A percentile compares a stretch with the other conserved stretches of the same genome.
Conservation (phyloP, 2,113 vertebrate genomes). For the rat (Rattus norvegicus) region DNA sequence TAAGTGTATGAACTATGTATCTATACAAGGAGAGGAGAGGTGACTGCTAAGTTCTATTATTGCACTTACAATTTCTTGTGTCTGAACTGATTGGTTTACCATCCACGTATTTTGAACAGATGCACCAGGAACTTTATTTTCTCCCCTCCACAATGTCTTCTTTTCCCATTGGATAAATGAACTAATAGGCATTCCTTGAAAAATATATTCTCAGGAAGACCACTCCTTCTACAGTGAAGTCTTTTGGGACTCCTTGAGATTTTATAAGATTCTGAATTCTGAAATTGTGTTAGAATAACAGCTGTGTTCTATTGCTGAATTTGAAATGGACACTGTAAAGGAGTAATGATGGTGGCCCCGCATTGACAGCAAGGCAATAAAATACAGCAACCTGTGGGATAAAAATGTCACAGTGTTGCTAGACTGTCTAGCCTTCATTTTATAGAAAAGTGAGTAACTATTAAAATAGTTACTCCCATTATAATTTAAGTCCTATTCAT, state of each 20-base stretch:
- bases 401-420: neutral
- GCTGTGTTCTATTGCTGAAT: neutral
- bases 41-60: neutral
- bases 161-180: neutral
- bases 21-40: neutral
- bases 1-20: neutral
- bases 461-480: neutral
- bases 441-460: constrained; percentile 54
- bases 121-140: neutral
- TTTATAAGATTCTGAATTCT: neutral
- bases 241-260: neutral
- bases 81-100: neutral
- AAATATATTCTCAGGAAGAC: neutral
- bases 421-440: neutral
- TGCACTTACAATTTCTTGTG: neutral
- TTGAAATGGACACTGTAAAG: neutral
- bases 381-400: neutral
- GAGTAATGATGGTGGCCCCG: neutral
- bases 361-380: neutral
- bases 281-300: neutral
- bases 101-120: neutral
- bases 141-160: neutral
- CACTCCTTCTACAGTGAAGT: neutral
- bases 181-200: neutral
- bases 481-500: neutral